Base-by-base conservation (phyloP, 2,113 vertebrate species). In the Marmota monax region DNA sequence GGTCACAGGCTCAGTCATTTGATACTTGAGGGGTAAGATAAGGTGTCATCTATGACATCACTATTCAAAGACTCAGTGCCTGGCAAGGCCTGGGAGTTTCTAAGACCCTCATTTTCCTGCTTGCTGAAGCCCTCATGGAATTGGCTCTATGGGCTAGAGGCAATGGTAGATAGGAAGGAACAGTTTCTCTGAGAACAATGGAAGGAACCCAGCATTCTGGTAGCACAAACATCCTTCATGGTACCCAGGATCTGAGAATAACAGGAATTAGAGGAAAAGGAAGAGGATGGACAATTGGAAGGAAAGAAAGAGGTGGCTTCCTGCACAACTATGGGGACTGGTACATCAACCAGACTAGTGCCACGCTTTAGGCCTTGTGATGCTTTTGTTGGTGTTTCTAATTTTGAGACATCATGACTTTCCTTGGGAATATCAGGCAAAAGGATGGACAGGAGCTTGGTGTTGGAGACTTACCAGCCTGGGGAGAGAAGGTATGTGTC, bases 11-110 rank as follows among this genome's bases (percentile, higher is more conserved):
- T 65, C 70, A 53, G 73, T 92, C 17, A 20, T 39, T 70, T 4
- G 3, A 65, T 88, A 92, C 11, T 92, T 92, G 18, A 29, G 1
- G 42, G 42, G 42, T 42, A 42, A 42, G 42, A 42, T 42, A 42
- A 42, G 42, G 42, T n/a, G 6, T 8, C 65, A n/a, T 37, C 7
- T 37, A 67, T 29, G 18, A 20, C 25, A 27, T 10, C 45, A 32
- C 1, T 25, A 7, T 51, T 7, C 14, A 67, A 45, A 27, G 20
- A 6, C 39, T 69, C 8, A 5, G 4, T 4, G 3, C 32, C 42
- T 32, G 79, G 25, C 4, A 4, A 5, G 42, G 0, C 0, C 23
- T 58, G 9, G 0, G 0, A 8, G 20, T 27, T 5, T 27, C 58
- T 29, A 1, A 4, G 27, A 18, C 2, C 18, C 7, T 11, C 45